Conservation (phyloP, 2,113 vertebrate species). For the Hiodon alosoides region DNA sequence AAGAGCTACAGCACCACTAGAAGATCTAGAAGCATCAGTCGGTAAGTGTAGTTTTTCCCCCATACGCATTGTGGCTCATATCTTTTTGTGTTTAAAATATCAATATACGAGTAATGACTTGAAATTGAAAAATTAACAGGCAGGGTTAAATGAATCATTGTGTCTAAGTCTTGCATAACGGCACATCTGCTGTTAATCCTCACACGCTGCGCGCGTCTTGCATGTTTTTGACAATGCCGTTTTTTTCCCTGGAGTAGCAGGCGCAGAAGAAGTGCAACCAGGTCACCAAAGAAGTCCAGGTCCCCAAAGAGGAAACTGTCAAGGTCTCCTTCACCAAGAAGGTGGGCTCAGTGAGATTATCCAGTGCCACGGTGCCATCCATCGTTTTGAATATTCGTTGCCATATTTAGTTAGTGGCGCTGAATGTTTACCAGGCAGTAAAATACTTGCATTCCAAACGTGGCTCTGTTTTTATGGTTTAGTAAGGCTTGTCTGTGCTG, state of each 20-base stretch:
- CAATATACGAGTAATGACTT: not conserved
- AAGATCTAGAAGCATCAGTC: conserved; percentile 85
- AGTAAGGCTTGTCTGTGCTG: no score
- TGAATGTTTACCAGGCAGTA: no score
- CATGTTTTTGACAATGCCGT: not conserved
- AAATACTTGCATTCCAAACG: no score
- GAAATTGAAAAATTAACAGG: not conserved
- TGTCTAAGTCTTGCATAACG: not conserved
- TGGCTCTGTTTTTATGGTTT: no score
- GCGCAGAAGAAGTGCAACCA: conserved; percentile 76
- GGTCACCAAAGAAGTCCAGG: conserved; percentile 79
- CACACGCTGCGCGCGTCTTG: not conserved
- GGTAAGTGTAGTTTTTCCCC: conserved; percentile 54
- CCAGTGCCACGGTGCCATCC: no score
- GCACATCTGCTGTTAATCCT: not conserved
- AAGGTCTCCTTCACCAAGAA: conserved; percentile 80
- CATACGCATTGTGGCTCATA: not conserved
- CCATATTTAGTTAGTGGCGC: no score
- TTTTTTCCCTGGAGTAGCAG: conserved; percentile 48
- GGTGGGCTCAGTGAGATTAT: conserved; percentile 56
- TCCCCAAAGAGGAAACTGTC: conserved; percentile 83
- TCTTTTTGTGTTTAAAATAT: no score
- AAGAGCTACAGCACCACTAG: conserved; percentile 96
- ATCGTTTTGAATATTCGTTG: no score
- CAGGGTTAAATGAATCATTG: not conserved